A percentile compares a stretch with the other conserved stretches of the same genome.
Evolutionary conservation across 1,140 invertebrate species (phyloP).

Genomic region (Tetramorium alpestre): DNA sequence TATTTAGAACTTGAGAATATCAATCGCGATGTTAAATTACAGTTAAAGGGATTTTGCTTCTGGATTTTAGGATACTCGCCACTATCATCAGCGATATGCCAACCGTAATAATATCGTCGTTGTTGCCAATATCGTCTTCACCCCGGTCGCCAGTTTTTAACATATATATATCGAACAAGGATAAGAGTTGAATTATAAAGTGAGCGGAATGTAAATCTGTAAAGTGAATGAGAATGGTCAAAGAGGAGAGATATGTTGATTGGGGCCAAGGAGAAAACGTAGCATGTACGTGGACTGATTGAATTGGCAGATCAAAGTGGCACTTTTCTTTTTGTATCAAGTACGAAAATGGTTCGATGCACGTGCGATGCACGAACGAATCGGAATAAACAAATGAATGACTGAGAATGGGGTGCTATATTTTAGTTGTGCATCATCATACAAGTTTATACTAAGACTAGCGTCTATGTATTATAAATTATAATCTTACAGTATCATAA

Average conservation of each 20-base stretch:
- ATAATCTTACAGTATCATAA: slow-evolving; percentile 83
- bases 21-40: background rate
- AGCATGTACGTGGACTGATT: slow-evolving; percentile 48
- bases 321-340: slow-evolving; percentile 56
- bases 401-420: slow-evolving; percentile 82
- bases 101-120: slow-evolving; percentile 69
- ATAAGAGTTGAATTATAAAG: slow-evolving; percentile 48
- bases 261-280: slow-evolving; percentile 78
- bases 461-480: slow-evolving; percentile 86
- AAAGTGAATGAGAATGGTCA: slow-evolving; percentile 70
- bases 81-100: slow-evolving; percentile 71
- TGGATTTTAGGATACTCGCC: slow-evolving; percentile 68
- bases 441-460: slow-evolving; percentile 82
- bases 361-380: slow-evolving; percentile 63
- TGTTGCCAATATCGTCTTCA: slow-evolving; percentile 65
- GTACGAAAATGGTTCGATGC: slow-evolving; percentile 55
- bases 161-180: slow-evolving; percentile 51
- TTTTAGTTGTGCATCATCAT: slow-evolving; percentile 83
- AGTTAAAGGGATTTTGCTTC: background rate
- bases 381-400: slow-evolving; percentile 72
- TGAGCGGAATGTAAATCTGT: slow-evolving; percentile 58
- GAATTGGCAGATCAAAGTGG: slow-evolving; percentile 54
- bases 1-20: background rate
- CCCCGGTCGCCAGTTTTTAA: slow-evolving; percentile 55
- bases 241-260: slow-evolving; percentile 70